These are phyloP conservation scores for Piaya cayana DNA, from an alignment of 2,113 vertebrate species.

Conservation along the genomic window DNA sequence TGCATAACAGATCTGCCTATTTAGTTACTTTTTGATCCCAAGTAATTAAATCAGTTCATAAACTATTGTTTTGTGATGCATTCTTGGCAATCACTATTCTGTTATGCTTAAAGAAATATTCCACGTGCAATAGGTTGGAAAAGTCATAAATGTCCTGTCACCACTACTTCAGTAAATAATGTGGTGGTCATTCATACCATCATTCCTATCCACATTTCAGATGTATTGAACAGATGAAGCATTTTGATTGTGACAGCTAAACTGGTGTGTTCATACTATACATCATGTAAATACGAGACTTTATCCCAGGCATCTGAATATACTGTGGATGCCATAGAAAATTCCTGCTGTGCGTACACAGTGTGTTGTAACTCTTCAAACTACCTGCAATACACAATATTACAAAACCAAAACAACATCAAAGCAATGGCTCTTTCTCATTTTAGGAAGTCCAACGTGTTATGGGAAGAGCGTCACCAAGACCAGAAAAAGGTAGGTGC, in stretches of 20 bases:
- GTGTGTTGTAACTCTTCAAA: background rate
- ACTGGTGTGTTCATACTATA: background rate
- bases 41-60: background rate
- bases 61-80: background rate
- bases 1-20: background rate
- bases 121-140: background rate
- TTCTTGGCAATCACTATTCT: background rate
- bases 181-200: background rate
- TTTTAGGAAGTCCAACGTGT: slow-evolving; percentile 79
- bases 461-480: slow-evolving; percentile 50
- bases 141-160: background rate
- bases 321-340: background rate
- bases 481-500: slow-evolving; percentile 74
- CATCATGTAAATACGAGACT: background rate
- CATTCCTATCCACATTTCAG: background rate
- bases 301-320: background rate
- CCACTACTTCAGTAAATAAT: background rate
- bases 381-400: background rate
- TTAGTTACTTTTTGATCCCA: background rate
- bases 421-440: slow-evolving; percentile 10
- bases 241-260: background rate
- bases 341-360: too few relatives aligned
- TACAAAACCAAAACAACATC: background rate
- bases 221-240: background rate
- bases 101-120: background rate